Conservation (phyloP, 2,888 invertebrate species). For the Sturmia bella region DNA sequence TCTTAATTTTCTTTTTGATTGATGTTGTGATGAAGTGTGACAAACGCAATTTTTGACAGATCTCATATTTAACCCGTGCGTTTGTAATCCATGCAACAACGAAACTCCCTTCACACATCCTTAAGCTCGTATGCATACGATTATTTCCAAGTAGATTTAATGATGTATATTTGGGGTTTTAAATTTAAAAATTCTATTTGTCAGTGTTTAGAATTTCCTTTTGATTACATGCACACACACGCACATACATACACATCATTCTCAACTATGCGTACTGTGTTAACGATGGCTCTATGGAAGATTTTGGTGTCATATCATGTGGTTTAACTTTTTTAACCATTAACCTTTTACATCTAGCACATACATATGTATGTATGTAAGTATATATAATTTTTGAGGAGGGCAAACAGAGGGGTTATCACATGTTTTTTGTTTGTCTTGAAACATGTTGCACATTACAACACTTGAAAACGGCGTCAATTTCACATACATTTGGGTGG, state of each 20-base stretch:
- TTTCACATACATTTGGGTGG: constrained; percentile 43
- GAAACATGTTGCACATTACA: constrained; percentile 65
- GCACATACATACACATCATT: background rate
- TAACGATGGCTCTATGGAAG: constrained; percentile 65
- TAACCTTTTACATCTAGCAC: constrained; percentile 60
- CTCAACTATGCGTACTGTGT: constrained; percentile 54
- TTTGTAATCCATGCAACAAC: constrained; percentile 14
- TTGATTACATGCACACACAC: constrained; percentile 12
- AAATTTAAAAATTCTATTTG: constrained; percentile 65
- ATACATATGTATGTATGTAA: too few relatives aligned
- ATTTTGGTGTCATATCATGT: constrained; percentile 72
- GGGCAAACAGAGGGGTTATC: constrained; percentile 15
- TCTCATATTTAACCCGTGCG: constrained; percentile 65
- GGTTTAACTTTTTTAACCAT: constrained; percentile 77
- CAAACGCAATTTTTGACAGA: constrained; percentile 72
- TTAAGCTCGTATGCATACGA: constrained; percentile 51
- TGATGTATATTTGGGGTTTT: constrained; percentile 64
- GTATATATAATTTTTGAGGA: background rate
- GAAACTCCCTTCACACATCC: constrained; percentile 41
- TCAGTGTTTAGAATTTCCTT: constrained; percentile 24
- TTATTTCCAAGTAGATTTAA: constrained; percentile 55
- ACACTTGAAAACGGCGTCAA: constrained; percentile 36
- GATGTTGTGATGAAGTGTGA: constrained; percentile 76
- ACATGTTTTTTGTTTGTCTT: constrained; percentile 29
- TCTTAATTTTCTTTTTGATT: constrained; percentile 73